A percentile compares a stretch with the other conserved stretches of the same genome.
Conservation (phyloP, 2,797 vertebrate species). For the Catostomus latipinnis region DNA sequence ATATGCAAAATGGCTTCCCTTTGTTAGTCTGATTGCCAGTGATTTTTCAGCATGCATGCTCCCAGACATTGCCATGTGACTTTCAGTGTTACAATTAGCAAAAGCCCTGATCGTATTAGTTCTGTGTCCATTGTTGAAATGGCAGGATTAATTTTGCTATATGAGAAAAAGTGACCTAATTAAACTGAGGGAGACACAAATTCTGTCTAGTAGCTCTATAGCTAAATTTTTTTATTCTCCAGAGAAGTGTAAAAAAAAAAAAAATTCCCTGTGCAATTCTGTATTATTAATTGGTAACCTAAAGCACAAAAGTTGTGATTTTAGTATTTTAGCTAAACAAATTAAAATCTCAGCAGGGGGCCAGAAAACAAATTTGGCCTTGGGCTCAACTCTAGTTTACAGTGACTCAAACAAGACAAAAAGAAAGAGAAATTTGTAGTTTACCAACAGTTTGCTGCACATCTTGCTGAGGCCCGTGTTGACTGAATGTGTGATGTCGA, state of each 20-base stretch:
- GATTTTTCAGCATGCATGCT: slow-evolving; percentile 54
- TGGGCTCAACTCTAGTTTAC: slow-evolving; percentile 17
- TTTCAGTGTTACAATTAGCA: slow-evolving; percentile 55
- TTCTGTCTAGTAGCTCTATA: slow-evolving; percentile 42
- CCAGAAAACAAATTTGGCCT: slow-evolving; percentile 35
- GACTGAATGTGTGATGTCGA: slow-evolving; percentile 4
- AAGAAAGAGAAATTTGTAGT: slow-evolving; percentile 27
- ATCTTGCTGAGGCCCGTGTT: slow-evolving; percentile 12
- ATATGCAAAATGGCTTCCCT: slow-evolving; percentile 58
- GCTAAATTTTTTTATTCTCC: not conserved
- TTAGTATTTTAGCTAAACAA: slow-evolving; percentile 55
- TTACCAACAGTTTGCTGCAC: slow-evolving; percentile 20
- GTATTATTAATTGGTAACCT: slow-evolving; percentile 50
- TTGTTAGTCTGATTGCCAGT: slow-evolving; percentile 57
- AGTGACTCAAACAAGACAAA: slow-evolving; percentile 35
- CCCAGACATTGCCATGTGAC: slow-evolving; percentile 49
- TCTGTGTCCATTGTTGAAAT: slow-evolving; percentile 44
- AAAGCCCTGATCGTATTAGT: slow-evolving; percentile 53
- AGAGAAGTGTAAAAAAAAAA: slow-evolving; percentile 38
- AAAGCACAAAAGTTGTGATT: slow-evolving; percentile 51
- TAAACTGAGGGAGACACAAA: slow-evolving; percentile 33
- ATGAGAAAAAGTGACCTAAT: slow-evolving; percentile 53
- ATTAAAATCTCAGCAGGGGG: slow-evolving; percentile 52
- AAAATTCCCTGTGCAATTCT: slow-evolving; percentile 18
- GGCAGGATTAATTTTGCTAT: slow-evolving; percentile 50